Evolutionary conservation across 2,797 vertebrate species (phyloP).

Genomic region (Erpetoichthys calabaricus): DNA sequence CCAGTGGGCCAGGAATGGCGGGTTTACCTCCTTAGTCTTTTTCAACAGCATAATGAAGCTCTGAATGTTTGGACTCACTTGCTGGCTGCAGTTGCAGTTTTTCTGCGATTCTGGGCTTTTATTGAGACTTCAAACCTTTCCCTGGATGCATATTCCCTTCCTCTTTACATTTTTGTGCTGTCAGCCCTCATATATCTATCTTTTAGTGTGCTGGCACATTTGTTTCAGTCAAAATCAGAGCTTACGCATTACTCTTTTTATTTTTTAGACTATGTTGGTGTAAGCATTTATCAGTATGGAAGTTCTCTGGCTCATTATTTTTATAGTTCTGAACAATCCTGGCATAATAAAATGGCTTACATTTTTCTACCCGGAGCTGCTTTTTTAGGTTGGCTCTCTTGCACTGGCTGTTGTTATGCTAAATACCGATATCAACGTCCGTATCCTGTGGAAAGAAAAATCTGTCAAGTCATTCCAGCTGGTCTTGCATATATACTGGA

Average conservation of each 20-base stretch:
- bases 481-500: slow-evolving; percentile 65
- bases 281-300: slow-evolving; percentile 77
- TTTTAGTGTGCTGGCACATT: slow-evolving; percentile 71
- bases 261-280: slow-evolving; percentile 80
- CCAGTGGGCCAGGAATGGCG: slow-evolving; percentile 65
- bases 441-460: slow-evolving; percentile 67
- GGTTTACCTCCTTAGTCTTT: slow-evolving; percentile 78
- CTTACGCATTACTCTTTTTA: slow-evolving; percentile 76
- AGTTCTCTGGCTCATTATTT: slow-evolving; percentile 75
- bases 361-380: slow-evolving; percentile 66
- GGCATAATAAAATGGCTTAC: slow-evolving; percentile 59
- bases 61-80: slow-evolving; percentile 86
- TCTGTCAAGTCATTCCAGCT: slow-evolving; percentile 73
- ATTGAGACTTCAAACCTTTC: slow-evolving; percentile 38
- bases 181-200: slow-evolving; percentile 64
- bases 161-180: slow-evolving; percentile 59
- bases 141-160: slow-evolving; percentile 40
- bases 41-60: slow-evolving; percentile 81
- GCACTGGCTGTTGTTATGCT: slow-evolving; percentile 71
- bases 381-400: slow-evolving; percentile 75
- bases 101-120: slow-evolving; percentile 64
- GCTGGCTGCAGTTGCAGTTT: slow-evolving; percentile 52
- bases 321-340: slow-evolving; percentile 63
- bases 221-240: slow-evolving; percentile 79
- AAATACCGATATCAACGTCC: slow-evolving; percentile 68